Evolutionary conservation across 2,888 invertebrate genomes (phyloP).

Genomic region (Eupithecia subumbrata): DNA sequence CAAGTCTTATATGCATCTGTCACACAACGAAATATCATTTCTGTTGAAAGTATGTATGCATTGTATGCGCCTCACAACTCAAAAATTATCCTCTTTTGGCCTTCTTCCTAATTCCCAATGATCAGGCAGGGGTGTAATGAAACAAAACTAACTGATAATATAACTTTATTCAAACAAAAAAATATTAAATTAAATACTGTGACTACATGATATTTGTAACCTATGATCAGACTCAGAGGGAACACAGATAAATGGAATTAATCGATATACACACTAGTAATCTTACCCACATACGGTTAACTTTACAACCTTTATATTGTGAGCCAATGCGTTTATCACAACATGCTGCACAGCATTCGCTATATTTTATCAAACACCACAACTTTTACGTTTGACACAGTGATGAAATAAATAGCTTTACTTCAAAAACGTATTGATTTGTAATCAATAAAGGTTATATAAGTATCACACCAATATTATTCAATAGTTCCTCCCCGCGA

Average conservation of each 20-base stretch:
- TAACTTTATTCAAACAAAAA: slow-evolving; percentile 13
- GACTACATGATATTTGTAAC: neutral
- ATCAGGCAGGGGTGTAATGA: neutral
- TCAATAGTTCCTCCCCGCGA: no score
- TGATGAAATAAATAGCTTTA: neutral
- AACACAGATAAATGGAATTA: slow-evolving; percentile 17
- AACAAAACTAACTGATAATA: neutral
- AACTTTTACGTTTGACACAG: neutral
- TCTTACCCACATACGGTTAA: neutral
- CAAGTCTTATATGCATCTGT: neutral
- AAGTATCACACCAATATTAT: no score
- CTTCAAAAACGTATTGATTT: neutral
- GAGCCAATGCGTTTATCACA: no score
- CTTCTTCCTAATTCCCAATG: neutral
- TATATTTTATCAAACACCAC: no score
- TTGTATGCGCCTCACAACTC: neutral
- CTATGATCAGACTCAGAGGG: neutral
- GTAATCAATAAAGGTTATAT: no score
- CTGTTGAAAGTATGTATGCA: neutral
- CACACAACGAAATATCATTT: neutral
- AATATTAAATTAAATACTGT: neutral
- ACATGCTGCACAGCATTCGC: no score
- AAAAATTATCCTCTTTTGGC: neutral
- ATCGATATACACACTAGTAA: neutral
- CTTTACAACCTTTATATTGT: no score